These are phyloP conservation scores for Esox niger DNA, from an alignment of 2,113 vertebrate genomes.

Conservation along the genomic window DNA sequence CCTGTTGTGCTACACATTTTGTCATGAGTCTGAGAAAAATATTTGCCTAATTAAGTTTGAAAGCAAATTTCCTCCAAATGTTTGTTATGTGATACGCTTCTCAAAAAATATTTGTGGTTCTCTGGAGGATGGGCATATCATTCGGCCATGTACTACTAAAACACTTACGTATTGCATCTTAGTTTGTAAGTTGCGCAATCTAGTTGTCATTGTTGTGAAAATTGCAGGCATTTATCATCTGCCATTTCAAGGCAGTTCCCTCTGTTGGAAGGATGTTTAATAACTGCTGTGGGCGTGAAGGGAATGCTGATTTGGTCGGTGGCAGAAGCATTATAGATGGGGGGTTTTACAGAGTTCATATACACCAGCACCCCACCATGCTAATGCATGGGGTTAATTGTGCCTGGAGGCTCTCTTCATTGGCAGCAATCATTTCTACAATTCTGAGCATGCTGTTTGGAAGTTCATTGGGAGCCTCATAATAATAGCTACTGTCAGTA, in stretches of 20 bases:
- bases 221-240: background rate
- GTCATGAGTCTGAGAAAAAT: too few relatives aligned
- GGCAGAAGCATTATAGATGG: background rate
- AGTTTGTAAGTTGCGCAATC: background rate
- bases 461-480: slow-evolving; percentile 33
- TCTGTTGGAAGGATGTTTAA: slow-evolving; percentile 12
- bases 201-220: background rate
- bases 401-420: slow-evolving; percentile 43
- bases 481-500: slow-evolving; percentile 42
- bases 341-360: background rate
- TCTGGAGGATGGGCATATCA: too few relatives aligned
- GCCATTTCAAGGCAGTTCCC: background rate
- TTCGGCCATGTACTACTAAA: too few relatives aligned
- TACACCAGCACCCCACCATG: slow-evolving; percentile 26
- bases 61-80: too few relatives aligned
- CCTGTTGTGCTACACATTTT: too few relatives aligned
- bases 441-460: slow-evolving; percentile 24
- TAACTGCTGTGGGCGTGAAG: slow-evolving; percentile 7
- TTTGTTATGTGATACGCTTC: too few relatives aligned
- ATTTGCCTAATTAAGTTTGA: too few relatives aligned
- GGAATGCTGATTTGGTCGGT: background rate
- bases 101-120: too few relatives aligned
- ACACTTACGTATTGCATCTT: too few relatives aligned
- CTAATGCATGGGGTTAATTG: slow-evolving; percentile 52
- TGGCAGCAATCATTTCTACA: slow-evolving; percentile 43